Conservation (phyloP, 2,888 invertebrate species). For the Yponomeuta evonymella region DNA sequence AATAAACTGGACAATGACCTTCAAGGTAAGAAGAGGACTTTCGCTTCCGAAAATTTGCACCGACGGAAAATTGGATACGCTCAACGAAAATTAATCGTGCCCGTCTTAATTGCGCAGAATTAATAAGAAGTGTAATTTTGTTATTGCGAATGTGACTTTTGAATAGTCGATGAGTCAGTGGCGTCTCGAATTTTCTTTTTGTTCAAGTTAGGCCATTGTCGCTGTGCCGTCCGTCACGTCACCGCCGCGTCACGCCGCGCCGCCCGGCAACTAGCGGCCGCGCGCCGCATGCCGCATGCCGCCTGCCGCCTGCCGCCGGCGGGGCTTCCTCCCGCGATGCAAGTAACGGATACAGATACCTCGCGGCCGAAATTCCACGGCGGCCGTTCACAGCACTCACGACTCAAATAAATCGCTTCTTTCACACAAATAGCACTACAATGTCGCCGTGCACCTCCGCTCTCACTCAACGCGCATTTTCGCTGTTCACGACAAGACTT, state of each 20-base stretch:
- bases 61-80: constrained; percentile 29
- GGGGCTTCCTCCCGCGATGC: constrained; percentile 20
- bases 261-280: constrained; percentile 32
- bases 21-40: constrained; percentile 47
- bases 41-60: constrained; percentile 31
- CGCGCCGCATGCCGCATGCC: constrained; percentile 20
- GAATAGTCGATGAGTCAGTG: constrained; percentile 60
- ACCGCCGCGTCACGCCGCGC: constrained; percentile 25
- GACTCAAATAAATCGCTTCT: constrained; percentile 74
- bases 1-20: constrained; percentile 39
- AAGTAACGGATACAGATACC: constrained; percentile 69
- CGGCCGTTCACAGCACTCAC: constrained; percentile 70
- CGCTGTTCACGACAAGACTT: constrained; percentile 48
- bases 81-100: constrained; percentile 21
- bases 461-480: constrained; percentile 60
- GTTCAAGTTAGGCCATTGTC: constrained; percentile 48
- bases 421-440: constrained; percentile 74
- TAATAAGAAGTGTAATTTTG: constrained; percentile 3
- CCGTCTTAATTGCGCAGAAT: not conserved
- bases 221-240: constrained; percentile 23
- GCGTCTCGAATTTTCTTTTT: constrained; percentile 71
- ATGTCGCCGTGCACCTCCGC: constrained; percentile 61
- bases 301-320: constrained; percentile 28
- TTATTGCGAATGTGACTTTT: constrained; percentile 26
- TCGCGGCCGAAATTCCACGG: constrained; percentile 68